Conservation (phyloP, 2,113 vertebrate genomes). For the Microcebus jonahi region DNA sequence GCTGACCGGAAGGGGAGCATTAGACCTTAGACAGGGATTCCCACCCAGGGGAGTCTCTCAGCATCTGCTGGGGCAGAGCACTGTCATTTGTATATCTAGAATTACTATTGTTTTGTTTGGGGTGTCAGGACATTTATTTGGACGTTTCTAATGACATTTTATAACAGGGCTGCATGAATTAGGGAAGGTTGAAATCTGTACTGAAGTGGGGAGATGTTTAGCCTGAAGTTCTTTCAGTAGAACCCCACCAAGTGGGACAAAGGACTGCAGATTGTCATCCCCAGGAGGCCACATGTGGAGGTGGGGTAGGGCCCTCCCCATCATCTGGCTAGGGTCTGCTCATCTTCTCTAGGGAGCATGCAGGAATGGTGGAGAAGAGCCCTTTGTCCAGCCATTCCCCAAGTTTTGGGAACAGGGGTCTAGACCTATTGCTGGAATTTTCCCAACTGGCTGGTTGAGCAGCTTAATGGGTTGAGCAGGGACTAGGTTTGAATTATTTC, state of each 20-base stretch:
- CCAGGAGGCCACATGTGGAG: no score
- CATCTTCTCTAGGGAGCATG: not conserved
- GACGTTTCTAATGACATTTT: constrained; percentile 33
- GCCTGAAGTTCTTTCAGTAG: not conserved
- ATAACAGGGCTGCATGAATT: not conserved
- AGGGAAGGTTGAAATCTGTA: constrained; percentile 22
- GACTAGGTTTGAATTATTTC: not conserved
- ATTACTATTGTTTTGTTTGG: not conserved
- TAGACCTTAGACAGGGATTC: not conserved
- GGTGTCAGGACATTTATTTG: not conserved
- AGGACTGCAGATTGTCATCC: not conserved
- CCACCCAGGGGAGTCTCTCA: not conserved
- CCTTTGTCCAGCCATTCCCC: not conserved
- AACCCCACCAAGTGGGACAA: not conserved
- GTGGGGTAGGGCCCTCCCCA: no score
- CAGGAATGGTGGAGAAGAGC: no score
- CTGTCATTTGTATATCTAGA: not conserved
- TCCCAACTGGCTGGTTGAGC: not conserved
- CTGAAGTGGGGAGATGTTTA: not conserved
- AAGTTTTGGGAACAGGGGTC: not conserved
- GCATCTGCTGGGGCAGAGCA: rapidly evolving
- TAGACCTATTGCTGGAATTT: not conserved
- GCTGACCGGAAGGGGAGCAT: not conserved
- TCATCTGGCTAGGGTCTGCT: not conserved
- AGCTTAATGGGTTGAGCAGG: not conserved